A percentile compares a stretch with the other conserved stretches of the same genome.
These are phyloP conservation scores for Helostoma temminkii DNA, from an alignment of 2,797 vertebrate genomes.

Conservation along the genomic window DNA sequence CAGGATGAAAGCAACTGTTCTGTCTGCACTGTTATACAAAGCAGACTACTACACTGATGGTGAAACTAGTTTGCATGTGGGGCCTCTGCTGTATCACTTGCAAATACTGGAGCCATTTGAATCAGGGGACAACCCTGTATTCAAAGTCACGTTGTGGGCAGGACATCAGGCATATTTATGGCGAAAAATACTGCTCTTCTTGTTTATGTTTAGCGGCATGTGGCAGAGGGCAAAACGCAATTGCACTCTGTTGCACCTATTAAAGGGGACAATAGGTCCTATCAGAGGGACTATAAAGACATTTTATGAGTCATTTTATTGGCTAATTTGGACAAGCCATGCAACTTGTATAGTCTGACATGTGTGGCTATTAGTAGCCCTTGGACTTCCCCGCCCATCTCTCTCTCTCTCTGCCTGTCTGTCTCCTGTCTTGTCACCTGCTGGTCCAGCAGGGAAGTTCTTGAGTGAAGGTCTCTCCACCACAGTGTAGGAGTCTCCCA, in stretches of 20 bases:
- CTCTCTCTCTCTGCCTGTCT: not conserved
- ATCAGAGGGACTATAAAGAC: conserved; percentile 63
- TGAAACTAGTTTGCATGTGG: conserved; percentile 67
- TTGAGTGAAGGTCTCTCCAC: conserved; percentile 97
- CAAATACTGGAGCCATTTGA: conserved; percentile 57
- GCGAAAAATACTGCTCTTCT: conserved; percentile 19
- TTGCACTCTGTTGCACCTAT: conserved; percentile 41
- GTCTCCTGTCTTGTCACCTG: conserved; percentile 83
- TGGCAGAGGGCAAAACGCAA: conserved; percentile 25
- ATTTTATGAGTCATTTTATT: conserved; percentile 72
- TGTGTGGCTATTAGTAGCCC: conserved; percentile 23
- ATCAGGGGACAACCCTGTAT: conserved; percentile 42
- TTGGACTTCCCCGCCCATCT: conserved; percentile 69
- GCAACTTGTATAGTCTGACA: conserved; percentile 37
- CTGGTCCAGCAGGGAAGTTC: conserved; percentile 95
- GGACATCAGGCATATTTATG: conserved; percentile 40
- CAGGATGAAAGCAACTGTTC: conserved; percentile 48
- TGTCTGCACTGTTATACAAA: conserved; percentile 62
- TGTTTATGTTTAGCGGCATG: conserved; percentile 43
- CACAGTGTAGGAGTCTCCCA: conserved; percentile 96
- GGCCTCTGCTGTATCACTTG: conserved; percentile 53
- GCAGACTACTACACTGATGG: conserved; percentile 38
- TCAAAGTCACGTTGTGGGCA: conserved; percentile 15
- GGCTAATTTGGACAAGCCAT: conserved; percentile 53
- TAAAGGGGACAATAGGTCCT: conserved; percentile 62